A percentile compares a stretch with the other conserved stretches of the same genome.
Evolutionary conservation across 2,888 invertebrate genomes (phyloP).

Genomic region (Ethmia dodecea): DNA sequence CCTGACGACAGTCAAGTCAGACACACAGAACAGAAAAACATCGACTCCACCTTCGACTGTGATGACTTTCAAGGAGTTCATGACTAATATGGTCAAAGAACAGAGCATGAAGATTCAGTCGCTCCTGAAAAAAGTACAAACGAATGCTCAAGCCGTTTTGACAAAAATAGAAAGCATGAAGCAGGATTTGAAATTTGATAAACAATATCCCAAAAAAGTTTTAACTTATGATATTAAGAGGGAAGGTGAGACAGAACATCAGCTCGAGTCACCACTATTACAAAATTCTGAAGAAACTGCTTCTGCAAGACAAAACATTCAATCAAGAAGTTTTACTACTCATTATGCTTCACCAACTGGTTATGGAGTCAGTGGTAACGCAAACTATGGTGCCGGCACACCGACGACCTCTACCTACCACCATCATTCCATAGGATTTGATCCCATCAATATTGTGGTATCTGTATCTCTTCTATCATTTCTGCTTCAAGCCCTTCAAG

Average conservation of each 20-base stretch:
- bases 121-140: constrained; percentile 55
- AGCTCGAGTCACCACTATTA: constrained; percentile 52
- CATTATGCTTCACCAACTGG: constrained; percentile 50
- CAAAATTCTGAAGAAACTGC: constrained; percentile 6
- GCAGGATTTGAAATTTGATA: not conserved
- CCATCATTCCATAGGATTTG: constrained; percentile 72
- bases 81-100: constrained; percentile 55
- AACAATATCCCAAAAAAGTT: not conserved
- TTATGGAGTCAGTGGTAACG: constrained; percentile 48
- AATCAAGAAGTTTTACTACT: constrained; percentile 47
- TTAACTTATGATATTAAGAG: constrained; percentile 8
- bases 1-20: constrained; percentile 41
- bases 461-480: constrained; percentile 68
- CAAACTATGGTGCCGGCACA: constrained; percentile 34
- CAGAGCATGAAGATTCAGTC: constrained; percentile 58
- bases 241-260: constrained; percentile 27
- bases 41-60: constrained; percentile 28
- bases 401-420: constrained; percentile 52
- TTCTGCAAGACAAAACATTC: constrained; percentile 12
- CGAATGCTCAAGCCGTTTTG: constrained; percentile 53
- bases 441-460: constrained; percentile 68
- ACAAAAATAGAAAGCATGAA: constrained; percentile 42
- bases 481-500: constrained; percentile 63
- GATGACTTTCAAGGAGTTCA: constrained; percentile 50
- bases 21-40: constrained; percentile 36